These are phyloP conservation scores for Anabas testudineus DNA, from an alignment of 2,797 vertebrate species.

Conservation along the genomic window DNA sequence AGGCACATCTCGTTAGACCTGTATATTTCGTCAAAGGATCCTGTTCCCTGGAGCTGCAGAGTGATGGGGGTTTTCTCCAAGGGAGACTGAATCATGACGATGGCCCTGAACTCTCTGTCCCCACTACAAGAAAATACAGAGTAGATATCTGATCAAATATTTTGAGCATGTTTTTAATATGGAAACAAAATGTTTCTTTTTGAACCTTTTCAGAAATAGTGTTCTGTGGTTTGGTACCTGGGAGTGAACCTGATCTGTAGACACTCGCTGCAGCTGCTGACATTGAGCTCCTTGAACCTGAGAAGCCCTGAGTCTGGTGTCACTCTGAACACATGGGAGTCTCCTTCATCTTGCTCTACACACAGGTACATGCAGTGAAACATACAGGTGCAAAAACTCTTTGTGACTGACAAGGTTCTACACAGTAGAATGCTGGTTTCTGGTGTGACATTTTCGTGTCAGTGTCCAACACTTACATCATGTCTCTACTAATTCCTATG, in stretches of 20 bases:
- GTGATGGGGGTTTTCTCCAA: constrained; percentile 83
- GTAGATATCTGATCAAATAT: not conserved
- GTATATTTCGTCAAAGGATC: constrained; percentile 78
- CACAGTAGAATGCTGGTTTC: not conserved
- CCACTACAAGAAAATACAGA: constrained; percentile 76
- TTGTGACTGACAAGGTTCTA: not conserved
- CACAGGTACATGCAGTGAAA: constrained; percentile 22
- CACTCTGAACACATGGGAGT: constrained; percentile 80
- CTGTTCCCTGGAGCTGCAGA: constrained; percentile 82
- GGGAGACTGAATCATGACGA: constrained; percentile 81
- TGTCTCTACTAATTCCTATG: too few relatives aligned
- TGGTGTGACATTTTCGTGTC: not conserved
- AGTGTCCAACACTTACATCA: too few relatives aligned
- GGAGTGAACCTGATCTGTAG: constrained; percentile 90
- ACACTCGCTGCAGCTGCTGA: constrained; percentile 63
- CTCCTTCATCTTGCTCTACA: constrained; percentile 61
- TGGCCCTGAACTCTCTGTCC: constrained; percentile 74
- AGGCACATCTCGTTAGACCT: constrained; percentile 8
- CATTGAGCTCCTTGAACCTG: constrained; percentile 59
- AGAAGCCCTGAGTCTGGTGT: constrained; percentile 85
- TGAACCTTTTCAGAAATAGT: not conserved
- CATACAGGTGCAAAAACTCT: not conserved
- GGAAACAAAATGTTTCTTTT: not conserved
- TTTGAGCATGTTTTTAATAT: not conserved
- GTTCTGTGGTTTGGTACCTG: constrained; percentile 79